These are phyloP conservation scores for Tetropium fuscum DNA, from an alignment of 2,888 invertebrate species.

Conservation along the genomic window DNA sequence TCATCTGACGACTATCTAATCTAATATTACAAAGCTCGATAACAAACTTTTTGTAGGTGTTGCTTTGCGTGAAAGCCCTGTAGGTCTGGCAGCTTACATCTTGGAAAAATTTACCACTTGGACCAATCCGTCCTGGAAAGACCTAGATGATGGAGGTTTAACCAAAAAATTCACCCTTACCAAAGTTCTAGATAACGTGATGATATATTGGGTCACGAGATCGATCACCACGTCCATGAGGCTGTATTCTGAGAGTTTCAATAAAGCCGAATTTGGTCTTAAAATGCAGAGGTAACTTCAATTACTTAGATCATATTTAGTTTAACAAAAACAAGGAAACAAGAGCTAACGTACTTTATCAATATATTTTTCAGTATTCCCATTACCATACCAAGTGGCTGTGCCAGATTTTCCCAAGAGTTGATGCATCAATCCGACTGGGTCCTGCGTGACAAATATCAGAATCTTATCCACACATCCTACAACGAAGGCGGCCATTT, in stretches of 20 bases:
- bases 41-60: slow-evolving; percentile 22
- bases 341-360: too few relatives aligned
- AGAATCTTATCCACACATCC: slow-evolving; percentile 31
- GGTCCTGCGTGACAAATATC: slow-evolving; percentile 24
- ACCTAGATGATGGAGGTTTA: slow-evolving; percentile 75
- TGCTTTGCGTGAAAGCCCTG: slow-evolving; percentile 76
- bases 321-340: too few relatives aligned
- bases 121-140: slow-evolving; percentile 70
- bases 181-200: slow-evolving; percentile 80
- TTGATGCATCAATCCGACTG: slow-evolving; percentile 70
- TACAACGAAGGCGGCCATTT: slow-evolving; percentile 21
- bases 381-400: slow-evolving; percentile 77
- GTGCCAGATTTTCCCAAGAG: slow-evolving; percentile 81
- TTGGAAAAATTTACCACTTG: slow-evolving; percentile 88
- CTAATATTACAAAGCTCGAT: too few relatives aligned
- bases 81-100: slow-evolving; percentile 89
- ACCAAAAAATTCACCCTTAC: slow-evolving; percentile 75
- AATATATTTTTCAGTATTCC: slow-evolving; percentile 76
- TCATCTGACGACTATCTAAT: too few relatives aligned
- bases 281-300: slow-evolving; percentile 1
- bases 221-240: slow-evolving; percentile 80
- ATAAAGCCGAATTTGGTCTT: slow-evolving; percentile 44
- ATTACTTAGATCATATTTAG: too few relatives aligned
- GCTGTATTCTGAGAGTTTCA: slow-evolving; percentile 76
- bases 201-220: slow-evolving; percentile 83